Conservation (phyloP, 2,113 vertebrate species). For the Platichthys flesus region DNA sequence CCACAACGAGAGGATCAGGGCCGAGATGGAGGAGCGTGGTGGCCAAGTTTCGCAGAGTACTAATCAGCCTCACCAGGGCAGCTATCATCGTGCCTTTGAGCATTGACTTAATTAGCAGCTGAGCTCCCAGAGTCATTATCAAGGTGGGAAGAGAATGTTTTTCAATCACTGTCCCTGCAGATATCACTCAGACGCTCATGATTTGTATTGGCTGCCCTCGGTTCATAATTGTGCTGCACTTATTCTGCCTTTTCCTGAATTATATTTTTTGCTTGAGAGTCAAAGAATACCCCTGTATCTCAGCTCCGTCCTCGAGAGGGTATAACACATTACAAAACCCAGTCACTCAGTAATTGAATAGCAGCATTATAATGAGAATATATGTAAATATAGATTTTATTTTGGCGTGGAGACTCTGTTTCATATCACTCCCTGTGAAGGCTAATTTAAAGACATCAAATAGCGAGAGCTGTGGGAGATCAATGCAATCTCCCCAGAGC, state of each 20-base stretch:
- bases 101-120: constrained; percentile 50
- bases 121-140: constrained; percentile 41
- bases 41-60: constrained; percentile 9
- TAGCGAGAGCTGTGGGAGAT: constrained; percentile 42
- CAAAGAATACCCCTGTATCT: constrained; percentile 12
- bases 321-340: constrained; percentile 18
- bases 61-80: constrained; percentile 17
- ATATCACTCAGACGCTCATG: constrained; percentile 28
- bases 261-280: neutral
- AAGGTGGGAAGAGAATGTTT: constrained; percentile 24
- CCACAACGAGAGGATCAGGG: neutral
- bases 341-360: constrained; percentile 48
- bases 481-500: constrained; percentile 42
- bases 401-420: constrained; percentile 41
- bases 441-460: constrained; percentile 61
- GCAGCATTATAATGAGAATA: constrained; percentile 55
- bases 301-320: constrained; percentile 18
- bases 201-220: constrained; percentile 8
- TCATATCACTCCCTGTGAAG: constrained; percentile 40
- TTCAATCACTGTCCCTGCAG: constrained; percentile 27
- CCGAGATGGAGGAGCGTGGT: neutral
- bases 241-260: neutral
- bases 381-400: constrained; percentile 68
- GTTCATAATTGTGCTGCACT: neutral
- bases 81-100: constrained; percentile 35